Evolutionary conservation across 2,888 invertebrate genomes (phyloP).

Genomic region (Stenotaenia linearis): DNA sequence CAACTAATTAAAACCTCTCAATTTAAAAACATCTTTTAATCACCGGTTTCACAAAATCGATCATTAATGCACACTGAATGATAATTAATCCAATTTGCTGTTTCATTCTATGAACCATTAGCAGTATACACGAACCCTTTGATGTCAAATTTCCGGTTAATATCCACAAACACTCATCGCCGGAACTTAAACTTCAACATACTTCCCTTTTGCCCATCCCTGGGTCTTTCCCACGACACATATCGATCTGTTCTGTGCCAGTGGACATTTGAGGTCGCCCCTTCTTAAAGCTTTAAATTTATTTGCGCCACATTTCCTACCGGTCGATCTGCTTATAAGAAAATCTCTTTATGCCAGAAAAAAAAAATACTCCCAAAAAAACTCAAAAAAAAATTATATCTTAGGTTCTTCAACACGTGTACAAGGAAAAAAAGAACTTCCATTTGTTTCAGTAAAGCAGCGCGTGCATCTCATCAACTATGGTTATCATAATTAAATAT

Average conservation of each 20-base stretch:
- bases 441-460: neutral
- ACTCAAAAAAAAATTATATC: neutral
- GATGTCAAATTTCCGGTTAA: neutral
- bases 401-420: too few species aligned
- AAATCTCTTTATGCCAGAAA: too few species aligned
- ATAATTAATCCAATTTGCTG: neutral
- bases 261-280: neutral
- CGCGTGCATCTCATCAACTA: neutral
- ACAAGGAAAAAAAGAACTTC: neutral
- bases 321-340: neutral
- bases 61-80: neutral
- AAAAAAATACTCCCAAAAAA: too few species aligned
- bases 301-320: neutral
- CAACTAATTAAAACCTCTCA: neutral
- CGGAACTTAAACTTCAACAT: neutral
- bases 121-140: neutral
- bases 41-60: neutral
- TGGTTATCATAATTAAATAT: constrained; percentile 5
- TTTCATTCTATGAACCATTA: neutral
- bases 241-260: neutral
- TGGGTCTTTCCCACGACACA: neutral
- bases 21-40: neutral
- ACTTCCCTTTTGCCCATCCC: neutral
- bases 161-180: neutral
- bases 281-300: neutral